Percentiles rank a stretch among this genome's conserved stretches.
Evolutionary conservation across 92 coral and sea anemone genomes (phyloP).

Genomic region (Epizoanthus fatuus): DNA sequence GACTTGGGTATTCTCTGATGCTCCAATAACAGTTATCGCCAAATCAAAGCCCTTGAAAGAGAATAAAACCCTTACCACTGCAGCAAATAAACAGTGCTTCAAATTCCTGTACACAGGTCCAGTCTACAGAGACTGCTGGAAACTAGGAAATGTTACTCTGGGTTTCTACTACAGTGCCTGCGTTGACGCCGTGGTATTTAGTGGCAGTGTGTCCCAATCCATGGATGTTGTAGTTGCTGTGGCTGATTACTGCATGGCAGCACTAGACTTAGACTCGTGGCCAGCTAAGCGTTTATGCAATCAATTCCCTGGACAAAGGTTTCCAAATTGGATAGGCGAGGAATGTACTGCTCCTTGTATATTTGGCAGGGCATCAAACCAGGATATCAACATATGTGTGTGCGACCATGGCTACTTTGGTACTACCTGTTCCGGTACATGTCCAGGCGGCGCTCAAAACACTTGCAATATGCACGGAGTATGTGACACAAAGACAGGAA

Average conservation of each 20-base stretch:
- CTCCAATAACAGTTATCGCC: slow-evolving; percentile 52
- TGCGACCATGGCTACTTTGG: slow-evolving; percentile 75
- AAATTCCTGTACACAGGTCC: slow-evolving; percentile 52
- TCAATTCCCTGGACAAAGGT: slow-evolving; percentile 63
- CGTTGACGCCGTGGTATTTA: slow-evolving; percentile 45
- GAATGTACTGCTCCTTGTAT: slow-evolving; percentile 62
- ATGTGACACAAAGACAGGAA: slow-evolving; percentile 58
- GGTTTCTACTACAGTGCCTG: slow-evolving; percentile 65
- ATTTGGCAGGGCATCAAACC: slow-evolving; percentile 57
- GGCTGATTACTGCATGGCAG: slow-evolving; percentile 66
- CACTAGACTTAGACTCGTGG: slow-evolving; percentile 50
- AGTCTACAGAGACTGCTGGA: slow-evolving; percentile 44
- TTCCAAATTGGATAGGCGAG: slow-evolving; percentile 77
- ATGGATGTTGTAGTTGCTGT: slow-evolving; percentile 61
- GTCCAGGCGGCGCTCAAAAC: slow-evolving; percentile 70
- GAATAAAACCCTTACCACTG: slow-evolving; percentile 43
- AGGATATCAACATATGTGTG: slow-evolving; percentile 54
- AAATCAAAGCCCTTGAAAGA: slow-evolving; percentile 44
- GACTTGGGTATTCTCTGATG: slow-evolving; percentile 72
- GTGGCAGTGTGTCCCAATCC: slow-evolving; percentile 54
- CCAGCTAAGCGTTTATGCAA: slow-evolving; percentile 73
- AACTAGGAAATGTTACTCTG: slow-evolving; percentile 51
- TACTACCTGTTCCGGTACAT: slow-evolving; percentile 53
- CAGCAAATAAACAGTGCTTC: slow-evolving; percentile 55
- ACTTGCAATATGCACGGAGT: slow-evolving; percentile 68